Base-by-base conservation (phyloP, 1,140 invertebrate species). In the Halesus radiatus region DNA sequence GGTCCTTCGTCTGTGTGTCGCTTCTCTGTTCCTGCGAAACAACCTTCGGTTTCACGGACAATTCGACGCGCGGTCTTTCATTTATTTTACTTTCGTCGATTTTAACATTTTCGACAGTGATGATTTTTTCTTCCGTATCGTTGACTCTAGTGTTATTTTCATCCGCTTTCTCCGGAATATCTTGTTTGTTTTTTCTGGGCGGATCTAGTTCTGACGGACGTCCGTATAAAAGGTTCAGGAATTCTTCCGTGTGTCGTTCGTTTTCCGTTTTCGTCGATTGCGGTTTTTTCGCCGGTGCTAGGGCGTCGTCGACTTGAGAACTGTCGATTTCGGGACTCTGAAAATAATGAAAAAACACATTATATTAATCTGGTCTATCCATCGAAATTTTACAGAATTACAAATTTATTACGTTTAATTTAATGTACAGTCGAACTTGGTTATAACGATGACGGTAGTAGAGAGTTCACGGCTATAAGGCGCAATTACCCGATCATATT, bases 1-100 rank as follows among this genome's bases (percentile, higher is more conserved):
- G 10, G 60, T 82, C 78, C 37, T 77, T 79, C 20, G 20, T 53
- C 64, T 80, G 74, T 1, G 73, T 8, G 10, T 77, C 76, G 52
- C 56, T 15, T 22, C 22, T 52, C 70, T 29, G 70, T 4, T 74
- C 53, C 20, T 54, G 50, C 70, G n/a, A 13, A 32, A 13, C 37
- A 13, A 45, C 37, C 10, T 45, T 45, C 10, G 37, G 0, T 45
- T 45, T 45, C 37, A 13, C 37, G 10, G 10, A 13, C 37, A 13
- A 45, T 45, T 45, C 56, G 60, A 60, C 20, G n/a, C 53, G 45
- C 20, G 20, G 64, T 26, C 20, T 20, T 58, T 56, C 32, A 45
- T 45, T 10, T 45, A 13, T 45, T 45, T 13, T 10, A 5, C 26
- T 29, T 2, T 29, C 26, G 37, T 45, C 37, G 37, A 45, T 45